These are phyloP conservation scores for Philonicus albiceps DNA, from an alignment of 2,888 invertebrate species.

Conservation along the genomic window DNA sequence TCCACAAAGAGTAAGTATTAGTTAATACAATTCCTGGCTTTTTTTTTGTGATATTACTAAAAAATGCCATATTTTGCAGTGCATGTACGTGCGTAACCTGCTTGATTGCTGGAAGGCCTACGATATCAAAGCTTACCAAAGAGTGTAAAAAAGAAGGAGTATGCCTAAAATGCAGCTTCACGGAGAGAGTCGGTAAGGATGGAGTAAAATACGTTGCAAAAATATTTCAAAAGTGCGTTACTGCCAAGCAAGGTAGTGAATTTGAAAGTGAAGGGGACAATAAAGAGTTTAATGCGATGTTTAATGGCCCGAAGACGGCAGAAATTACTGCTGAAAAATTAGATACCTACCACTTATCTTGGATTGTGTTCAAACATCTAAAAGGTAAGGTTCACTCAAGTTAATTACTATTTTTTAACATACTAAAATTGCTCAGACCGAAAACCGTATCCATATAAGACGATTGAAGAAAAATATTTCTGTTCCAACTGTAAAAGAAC, in stretches of 20 bases:
- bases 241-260: neutral
- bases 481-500: conserved; percentile 58
- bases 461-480: conserved; percentile 58
- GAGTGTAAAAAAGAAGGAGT: conserved; percentile 56
- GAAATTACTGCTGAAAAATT: neutral
- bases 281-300: neutral
- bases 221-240: conserved; percentile 17
- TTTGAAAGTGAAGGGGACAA: neutral
- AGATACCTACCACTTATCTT: conserved; percentile 59
- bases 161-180: conserved; percentile 59
- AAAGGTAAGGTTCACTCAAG: conserved; percentile 51
- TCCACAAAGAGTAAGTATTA: conserved; percentile 58
- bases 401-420: neutral
- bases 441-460: conserved; percentile 57
- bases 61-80: conserved; percentile 50
- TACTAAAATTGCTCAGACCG: conserved; percentile 52
- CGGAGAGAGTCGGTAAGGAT: conserved; percentile 57
- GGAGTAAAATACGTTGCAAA: conserved; percentile 30
- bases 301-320: neutral
- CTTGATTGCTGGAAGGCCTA: conserved; percentile 59
- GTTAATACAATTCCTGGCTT: neutral
- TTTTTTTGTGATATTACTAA: neutral
- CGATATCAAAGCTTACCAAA: conserved; percentile 54
- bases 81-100: conserved; percentile 62
- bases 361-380: conserved; percentile 62